phyloP scores from a whole-genome alignment of 2,888 invertebrate genomes.

The Andrena haemorrhoa region DNA sequence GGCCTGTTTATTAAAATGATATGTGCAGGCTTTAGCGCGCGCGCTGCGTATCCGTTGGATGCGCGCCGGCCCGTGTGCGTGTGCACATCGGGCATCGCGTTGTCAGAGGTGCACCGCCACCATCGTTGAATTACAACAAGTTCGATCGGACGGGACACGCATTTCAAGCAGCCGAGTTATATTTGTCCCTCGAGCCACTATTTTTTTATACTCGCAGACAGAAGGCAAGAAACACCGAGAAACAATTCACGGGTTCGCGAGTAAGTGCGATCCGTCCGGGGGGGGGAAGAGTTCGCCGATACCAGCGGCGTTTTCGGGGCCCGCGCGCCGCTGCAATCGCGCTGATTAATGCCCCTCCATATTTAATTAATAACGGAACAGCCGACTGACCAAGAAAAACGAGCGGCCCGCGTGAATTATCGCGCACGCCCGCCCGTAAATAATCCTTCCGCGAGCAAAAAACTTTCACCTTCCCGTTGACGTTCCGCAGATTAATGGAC shows the following conservation, averaged over 20 bases:
- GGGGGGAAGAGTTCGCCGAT: slow-evolving; percentile 17
- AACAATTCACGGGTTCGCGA: neutral
- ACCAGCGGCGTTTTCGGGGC: neutral
- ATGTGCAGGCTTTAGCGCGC: slow-evolving; percentile 2
- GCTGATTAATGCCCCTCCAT: slow-evolving; percentile 35
- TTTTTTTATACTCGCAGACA: slow-evolving; percentile 13
- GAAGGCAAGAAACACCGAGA: neutral
- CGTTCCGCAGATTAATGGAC: slow-evolving; percentile 32
- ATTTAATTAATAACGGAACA: slow-evolving; percentile 60
- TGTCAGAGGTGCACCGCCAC: slow-evolving; percentile 50
- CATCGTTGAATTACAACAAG: slow-evolving; percentile 62
- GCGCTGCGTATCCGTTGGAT: slow-evolving; percentile 23
- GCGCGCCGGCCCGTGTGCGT: slow-evolving; percentile 19
- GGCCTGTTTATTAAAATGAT: slow-evolving; percentile 1
- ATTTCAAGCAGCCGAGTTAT: slow-evolving; percentile 58
- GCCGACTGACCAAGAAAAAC: slow-evolving; percentile 1
- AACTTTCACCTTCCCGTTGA: slow-evolving; percentile 55
- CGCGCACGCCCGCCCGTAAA: slow-evolving; percentile 38
- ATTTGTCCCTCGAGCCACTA: slow-evolving; percentile 50
- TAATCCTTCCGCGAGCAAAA: slow-evolving; percentile 36
- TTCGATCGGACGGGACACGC: slow-evolving; percentile 55
- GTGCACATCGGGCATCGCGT: slow-evolving; percentile 26
- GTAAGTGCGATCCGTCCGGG: slow-evolving; percentile 8
- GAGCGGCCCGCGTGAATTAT: slow-evolving; percentile 39
- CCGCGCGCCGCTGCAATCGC: slow-evolving; percentile 11